Evolutionary conservation across 1,140 invertebrate genomes (phyloP).

Genomic region (Liolophura sinensis): DNA sequence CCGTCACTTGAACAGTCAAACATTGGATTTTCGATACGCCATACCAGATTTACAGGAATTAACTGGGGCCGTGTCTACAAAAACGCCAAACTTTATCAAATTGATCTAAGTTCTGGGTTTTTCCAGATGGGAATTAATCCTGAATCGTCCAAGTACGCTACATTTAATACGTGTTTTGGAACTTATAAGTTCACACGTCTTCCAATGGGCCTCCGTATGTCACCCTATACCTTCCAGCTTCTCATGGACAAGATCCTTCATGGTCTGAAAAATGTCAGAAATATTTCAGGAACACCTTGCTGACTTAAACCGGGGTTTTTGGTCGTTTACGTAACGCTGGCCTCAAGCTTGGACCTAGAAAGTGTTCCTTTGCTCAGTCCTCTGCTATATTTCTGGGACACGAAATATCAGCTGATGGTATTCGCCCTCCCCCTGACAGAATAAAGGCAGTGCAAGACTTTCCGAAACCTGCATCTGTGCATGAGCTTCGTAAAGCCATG

Average conservation of each 20-base stretch:
- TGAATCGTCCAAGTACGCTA: not conserved
- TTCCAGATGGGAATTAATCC: no score
- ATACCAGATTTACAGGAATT: constrained; percentile 7
- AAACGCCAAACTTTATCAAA: not conserved
- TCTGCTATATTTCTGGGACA: constrained; percentile 1
- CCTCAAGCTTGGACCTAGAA: not conserved
- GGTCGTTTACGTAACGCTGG: not conserved
- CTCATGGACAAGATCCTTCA: not conserved
- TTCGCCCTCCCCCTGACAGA: constrained; percentile 6
- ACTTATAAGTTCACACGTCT: not conserved
- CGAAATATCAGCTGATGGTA: constrained; percentile 6
- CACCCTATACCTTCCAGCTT: constrained; percentile 2
- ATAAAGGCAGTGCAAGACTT: not conserved
- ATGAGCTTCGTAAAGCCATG: not conserved
- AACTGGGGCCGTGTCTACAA: not conserved
- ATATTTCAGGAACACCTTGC: not conserved
- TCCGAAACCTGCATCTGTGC: not conserved
- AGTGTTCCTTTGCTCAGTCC: not conserved
- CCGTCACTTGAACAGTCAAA: not conserved
- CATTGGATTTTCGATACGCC: no score
- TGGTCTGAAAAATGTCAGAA: constrained; percentile 1
- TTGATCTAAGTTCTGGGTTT: no score
- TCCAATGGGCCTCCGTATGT: not conserved
- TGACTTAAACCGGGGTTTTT: not conserved
- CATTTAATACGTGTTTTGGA: constrained; percentile 3